A percentile compares a stretch with the other conserved stretches of the same genome.
Conservation (phyloP, 2,113 vertebrate genomes). For the Gymnobelideus leadbeateri region DNA sequence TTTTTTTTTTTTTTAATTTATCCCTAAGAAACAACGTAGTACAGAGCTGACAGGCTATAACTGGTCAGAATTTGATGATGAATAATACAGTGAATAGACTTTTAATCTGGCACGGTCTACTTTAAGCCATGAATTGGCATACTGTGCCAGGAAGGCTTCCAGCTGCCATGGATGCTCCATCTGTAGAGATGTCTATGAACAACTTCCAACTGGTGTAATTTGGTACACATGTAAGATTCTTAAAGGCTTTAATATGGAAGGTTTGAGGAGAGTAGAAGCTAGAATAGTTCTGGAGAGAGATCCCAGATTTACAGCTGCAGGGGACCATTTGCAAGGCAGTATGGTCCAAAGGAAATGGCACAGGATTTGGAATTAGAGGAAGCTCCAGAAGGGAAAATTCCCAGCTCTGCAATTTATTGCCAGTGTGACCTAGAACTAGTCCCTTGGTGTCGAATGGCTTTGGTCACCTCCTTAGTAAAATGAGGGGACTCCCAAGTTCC, state of each 20-base stretch:
- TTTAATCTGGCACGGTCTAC: conserved; percentile 30
- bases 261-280: background rate
- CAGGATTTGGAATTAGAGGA: background rate
- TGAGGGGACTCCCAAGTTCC: background rate
- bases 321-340: background rate
- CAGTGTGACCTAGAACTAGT: too few species aligned
- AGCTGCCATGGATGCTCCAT: conserved; percentile 62
- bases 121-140: background rate
- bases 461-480: background rate
- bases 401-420: too few species aligned
- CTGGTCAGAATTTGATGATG: conserved; percentile 56
- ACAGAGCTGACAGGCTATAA: conserved; percentile 14
- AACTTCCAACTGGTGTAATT: conserved; percentile 57
- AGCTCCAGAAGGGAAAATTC: background rate
- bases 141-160: conserved; percentile 43
- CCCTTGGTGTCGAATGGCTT: background rate
- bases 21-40: background rate
- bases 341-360: background rate
- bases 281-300: background rate
- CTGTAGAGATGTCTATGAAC: conserved; percentile 57
- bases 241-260: conserved; percentile 32
- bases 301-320: background rate
- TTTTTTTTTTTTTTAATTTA: background rate
- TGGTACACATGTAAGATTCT: conserved; percentile 46
- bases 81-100: conserved; percentile 67